Base-by-base conservation (phyloP, 1,140 invertebrate species). In the Panonychus citri region DNA sequence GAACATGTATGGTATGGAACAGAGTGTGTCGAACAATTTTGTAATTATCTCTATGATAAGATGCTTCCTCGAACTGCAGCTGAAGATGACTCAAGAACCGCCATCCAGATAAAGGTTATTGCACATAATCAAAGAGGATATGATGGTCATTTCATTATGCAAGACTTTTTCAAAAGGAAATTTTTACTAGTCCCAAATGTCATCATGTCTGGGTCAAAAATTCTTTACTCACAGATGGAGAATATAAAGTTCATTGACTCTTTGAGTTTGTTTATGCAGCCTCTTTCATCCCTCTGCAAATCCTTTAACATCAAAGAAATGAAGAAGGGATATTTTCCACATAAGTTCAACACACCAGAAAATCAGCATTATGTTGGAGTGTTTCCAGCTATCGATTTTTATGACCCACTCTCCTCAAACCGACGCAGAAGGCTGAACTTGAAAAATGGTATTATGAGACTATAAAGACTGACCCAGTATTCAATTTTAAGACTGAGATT, bases 261-360 rank as follows among this genome's bases (percentile, higher is more conserved):
- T n/a, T 25, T 58, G 1, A 43, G 26, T 15, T 54, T 58, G n/a
- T 34, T 58, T 15, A 25, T n/a, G 13, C 52, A 49, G 51, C 24
- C 51, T 1, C 28, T 58, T 17, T 10, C 24, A 1, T 28, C 39
- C 5, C 53, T 58, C 15, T 50, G 52, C 12, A 54, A 42, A 25
- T n/a, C 51, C 8, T 58, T 58, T 49, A 50, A 50, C 3, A 12
- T 54, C 3, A 25, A 21, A 1, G 51, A 30, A 24, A 30, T 2
- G 8, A 58, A 21, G 4, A 46, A 58, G 17, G 57, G 57, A 2
- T 53, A n/a, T 27, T 58, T 58, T 40, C 57, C 57, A 24, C 53
- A 58, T 48, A 2, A 19, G 7, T 57, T 57, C 37, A 57, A 57
- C n/a, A 43, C 7, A 3, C 24, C 17, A 1, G 21, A 28, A 2